Evolutionary conservation across 1,140 invertebrate species (phyloP).

Genomic region (Venustaconcha ellipsiformis): DNA sequence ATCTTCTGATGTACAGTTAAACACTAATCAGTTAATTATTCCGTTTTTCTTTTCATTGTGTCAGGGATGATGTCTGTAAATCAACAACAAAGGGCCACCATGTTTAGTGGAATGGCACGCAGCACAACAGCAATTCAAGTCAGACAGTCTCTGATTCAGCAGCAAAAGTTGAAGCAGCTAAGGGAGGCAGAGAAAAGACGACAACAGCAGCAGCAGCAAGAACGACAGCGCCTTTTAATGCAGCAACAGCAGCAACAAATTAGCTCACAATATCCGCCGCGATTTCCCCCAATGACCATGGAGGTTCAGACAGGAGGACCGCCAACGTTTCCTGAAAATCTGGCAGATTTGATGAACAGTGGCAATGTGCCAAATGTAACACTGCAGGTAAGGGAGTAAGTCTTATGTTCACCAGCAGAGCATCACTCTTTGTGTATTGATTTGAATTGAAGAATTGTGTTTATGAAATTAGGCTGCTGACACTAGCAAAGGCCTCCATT

Average conservation of each 20-base stretch:
- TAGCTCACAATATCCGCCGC: slow-evolving; percentile 22
- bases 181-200: slow-evolving; percentile 45
- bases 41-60: too few relatives aligned
- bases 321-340: slow-evolving; percentile 76
- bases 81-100: too few relatives aligned
- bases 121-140: slow-evolving; percentile 43
- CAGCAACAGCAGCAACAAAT: slow-evolving; percentile 71
- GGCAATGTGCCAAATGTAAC: slow-evolving; percentile 86
- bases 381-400: slow-evolving; percentile 71
- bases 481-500: too few relatives aligned
- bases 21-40: too few relatives aligned
- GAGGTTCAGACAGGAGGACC: not conserved
- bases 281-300: not conserved
- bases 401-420: too few relatives aligned
- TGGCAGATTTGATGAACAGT: slow-evolving; percentile 82
- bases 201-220: slow-evolving; percentile 57
- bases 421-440: too few relatives aligned
- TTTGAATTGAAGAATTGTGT: too few relatives aligned
- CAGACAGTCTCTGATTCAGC: slow-evolving; percentile 51
- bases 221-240: slow-evolving; percentile 76
- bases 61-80: too few relatives aligned
- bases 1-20: too few relatives aligned
- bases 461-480: too few relatives aligned
- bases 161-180: slow-evolving; percentile 53
- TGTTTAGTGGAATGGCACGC: not conserved